These are phyloP conservation scores for Euclidia mi DNA, from an alignment of 2,888 invertebrate species.

Conservation along the genomic window DNA sequence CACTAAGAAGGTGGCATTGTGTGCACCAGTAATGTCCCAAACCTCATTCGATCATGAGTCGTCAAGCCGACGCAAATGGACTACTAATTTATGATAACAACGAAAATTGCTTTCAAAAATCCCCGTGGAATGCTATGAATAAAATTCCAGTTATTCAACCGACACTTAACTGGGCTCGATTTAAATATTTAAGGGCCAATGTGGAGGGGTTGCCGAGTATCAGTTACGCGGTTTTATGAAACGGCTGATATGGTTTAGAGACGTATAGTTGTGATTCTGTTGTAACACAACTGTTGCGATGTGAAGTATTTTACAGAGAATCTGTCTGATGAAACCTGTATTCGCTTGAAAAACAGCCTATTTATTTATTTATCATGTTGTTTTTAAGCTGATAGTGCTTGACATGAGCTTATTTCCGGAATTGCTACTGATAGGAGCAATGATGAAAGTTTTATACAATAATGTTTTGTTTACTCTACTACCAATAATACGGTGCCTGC, in stretches of 20 bases:
- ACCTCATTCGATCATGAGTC: constrained; percentile 44
- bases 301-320: too few species aligned
- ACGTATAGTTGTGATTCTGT: too few species aligned
- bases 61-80: constrained; percentile 59
- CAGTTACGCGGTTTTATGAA: constrained; percentile 10
- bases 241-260: neutral
- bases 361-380: too few species aligned
- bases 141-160: constrained; percentile 71
- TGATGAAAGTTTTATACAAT: too few species aligned
- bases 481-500: too few species aligned
- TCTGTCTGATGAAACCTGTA: too few species aligned
- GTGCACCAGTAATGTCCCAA: constrained; percentile 42
- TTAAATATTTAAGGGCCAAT: constrained; percentile 60
- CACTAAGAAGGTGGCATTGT: constrained; percentile 39
- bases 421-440: too few species aligned
- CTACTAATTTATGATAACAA: constrained; percentile 71
- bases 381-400: too few species aligned
- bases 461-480: too few species aligned
- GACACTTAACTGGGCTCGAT: constrained; percentile 48
- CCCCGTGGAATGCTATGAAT: constrained; percentile 69
- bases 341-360: too few species aligned
- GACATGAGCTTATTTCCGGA: too few species aligned
- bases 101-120: constrained; percentile 71
- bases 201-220: constrained; percentile 22
- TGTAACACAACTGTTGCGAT: too few species aligned